phyloP scores from a whole-genome alignment of 1,140 invertebrate genomes.

The Sweltsa coloradensis region DNA sequence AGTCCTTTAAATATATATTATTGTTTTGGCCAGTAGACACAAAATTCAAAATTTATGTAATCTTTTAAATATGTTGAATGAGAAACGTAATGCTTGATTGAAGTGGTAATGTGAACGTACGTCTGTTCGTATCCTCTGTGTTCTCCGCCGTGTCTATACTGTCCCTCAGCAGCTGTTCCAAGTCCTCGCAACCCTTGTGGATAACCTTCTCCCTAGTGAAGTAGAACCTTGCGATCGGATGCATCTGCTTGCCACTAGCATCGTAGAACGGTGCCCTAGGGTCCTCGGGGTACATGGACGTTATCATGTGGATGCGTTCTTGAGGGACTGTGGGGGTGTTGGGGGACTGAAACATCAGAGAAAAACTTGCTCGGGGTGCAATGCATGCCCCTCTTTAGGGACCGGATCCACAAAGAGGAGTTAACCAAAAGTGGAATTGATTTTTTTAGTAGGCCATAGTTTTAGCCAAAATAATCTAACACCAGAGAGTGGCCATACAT shows the following conservation, averaged over 20 bases:
- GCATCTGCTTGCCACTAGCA: constrained; percentile 53
- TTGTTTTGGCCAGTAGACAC: too few species aligned
- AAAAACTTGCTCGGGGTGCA: too few species aligned
- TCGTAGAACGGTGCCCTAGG: constrained; percentile 86
- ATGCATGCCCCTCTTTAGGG: too few species aligned
- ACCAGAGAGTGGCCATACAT: too few species aligned
- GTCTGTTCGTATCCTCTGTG: constrained; percentile 51
- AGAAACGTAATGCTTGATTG: too few species aligned
- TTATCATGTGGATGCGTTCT: constrained; percentile 81
- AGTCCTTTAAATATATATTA: too few species aligned
- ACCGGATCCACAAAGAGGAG: too few species aligned
- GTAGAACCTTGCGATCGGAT: constrained; percentile 66
- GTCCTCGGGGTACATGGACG: constrained; percentile 74
- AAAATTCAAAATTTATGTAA: too few species aligned
- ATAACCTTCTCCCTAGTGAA: constrained; percentile 59
- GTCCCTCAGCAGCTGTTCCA: constrained; percentile 41
- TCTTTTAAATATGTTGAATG: too few species aligned
- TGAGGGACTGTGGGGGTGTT: constrained; percentile 75
- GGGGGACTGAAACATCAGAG: constrained; percentile 57
- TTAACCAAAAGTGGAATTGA: too few species aligned
- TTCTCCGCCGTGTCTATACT: constrained; percentile 55
- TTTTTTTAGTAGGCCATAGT: too few species aligned
- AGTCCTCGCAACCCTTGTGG: constrained; percentile 53
- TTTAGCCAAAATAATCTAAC: too few species aligned
- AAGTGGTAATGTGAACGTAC: constrained; percentile 50